Evolutionary conservation across 2,113 vertebrate species (phyloP).

Genomic region (Syrrhaptes paradoxus): DNA sequence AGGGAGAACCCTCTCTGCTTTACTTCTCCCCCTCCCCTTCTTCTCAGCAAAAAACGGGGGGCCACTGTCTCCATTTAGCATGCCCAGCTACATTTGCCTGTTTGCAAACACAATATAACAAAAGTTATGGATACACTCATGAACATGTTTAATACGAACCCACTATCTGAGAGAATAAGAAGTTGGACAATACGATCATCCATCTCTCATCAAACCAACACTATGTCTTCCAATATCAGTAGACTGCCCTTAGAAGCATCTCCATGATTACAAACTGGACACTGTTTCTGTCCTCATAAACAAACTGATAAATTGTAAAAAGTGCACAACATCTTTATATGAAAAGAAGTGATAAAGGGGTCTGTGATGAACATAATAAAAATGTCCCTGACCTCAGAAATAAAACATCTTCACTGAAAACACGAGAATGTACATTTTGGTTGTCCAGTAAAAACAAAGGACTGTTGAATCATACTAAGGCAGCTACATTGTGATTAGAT

Average conservation of each 20-base stretch:
- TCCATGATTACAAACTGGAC: neutral
- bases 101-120: neutral
- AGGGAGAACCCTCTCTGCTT: neutral
- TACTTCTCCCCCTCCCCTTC: neutral
- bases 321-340: neutral
- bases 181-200: neutral
- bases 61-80: neutral
- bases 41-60: neutral
- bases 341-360: neutral
- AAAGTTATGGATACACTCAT: fast-evolving
- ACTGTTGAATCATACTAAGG: neutral
- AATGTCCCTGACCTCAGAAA: neutral
- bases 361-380: neutral
- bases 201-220: neutral
- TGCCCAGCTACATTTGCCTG: neutral
- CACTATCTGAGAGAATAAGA: neutral
- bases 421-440: neutral
- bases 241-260: neutral
- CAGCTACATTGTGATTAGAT: neutral
- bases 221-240: neutral
- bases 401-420: neutral
- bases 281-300: neutral
- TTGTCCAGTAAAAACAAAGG: neutral
- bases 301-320: neutral
- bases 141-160: neutral